A percentile compares a stretch with the other conserved stretches of the same genome.
Evolutionary conservation across 2,888 invertebrate species (phyloP).

Genomic region (Drosophila maculinotata): DNA sequence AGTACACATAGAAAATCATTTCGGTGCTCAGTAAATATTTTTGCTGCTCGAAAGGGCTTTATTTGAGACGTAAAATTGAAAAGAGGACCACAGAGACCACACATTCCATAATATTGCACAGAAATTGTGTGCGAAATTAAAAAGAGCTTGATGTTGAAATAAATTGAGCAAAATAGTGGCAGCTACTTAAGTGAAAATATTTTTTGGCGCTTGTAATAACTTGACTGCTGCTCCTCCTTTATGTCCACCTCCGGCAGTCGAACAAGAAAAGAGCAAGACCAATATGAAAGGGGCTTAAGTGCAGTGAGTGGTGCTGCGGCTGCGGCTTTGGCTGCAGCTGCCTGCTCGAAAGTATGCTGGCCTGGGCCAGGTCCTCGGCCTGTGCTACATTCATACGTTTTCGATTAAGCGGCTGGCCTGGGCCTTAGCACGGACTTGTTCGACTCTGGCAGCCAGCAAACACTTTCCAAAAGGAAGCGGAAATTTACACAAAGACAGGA

Average conservation of each 20-base stretch:
- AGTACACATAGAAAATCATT: slow-evolving; percentile 21
- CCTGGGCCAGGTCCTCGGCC: slow-evolving; percentile 21
- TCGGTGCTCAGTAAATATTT: slow-evolving; percentile 23
- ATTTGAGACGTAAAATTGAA: slow-evolving; percentile 36
- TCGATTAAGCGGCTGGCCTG: slow-evolving; percentile 70
- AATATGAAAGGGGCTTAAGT: slow-evolving; percentile 69
- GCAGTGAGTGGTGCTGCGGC: slow-evolving; percentile 58
- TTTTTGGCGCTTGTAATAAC: slow-evolving; percentile 75
- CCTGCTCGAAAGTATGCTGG: slow-evolving; percentile 3
- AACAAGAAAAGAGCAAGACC: slow-evolving; percentile 47
- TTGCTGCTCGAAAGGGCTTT: slow-evolving; percentile 8
- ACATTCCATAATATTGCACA: slow-evolving; percentile 35
- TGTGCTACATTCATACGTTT: slow-evolving; percentile 74
- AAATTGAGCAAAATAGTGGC: slow-evolving; percentile 79
- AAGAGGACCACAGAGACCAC: slow-evolving; percentile 25
- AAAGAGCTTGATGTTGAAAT: slow-evolving; percentile 65
- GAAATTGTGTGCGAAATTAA: slow-evolving; percentile 65
- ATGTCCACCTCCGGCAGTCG: slow-evolving; percentile 1
- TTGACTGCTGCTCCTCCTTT: slow-evolving; percentile 50
- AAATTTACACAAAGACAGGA: slow-evolving; percentile 79
- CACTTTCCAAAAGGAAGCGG: slow-evolving; percentile 65
- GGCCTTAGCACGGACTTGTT: slow-evolving; percentile 37
- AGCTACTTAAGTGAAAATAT: slow-evolving; percentile 81
- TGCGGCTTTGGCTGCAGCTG: slow-evolving; percentile 47
- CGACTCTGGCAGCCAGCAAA: slow-evolving; percentile 46